Evolutionary conservation across 1,140 invertebrate species (phyloP).

Genomic region (Popillia japonica): DNA sequence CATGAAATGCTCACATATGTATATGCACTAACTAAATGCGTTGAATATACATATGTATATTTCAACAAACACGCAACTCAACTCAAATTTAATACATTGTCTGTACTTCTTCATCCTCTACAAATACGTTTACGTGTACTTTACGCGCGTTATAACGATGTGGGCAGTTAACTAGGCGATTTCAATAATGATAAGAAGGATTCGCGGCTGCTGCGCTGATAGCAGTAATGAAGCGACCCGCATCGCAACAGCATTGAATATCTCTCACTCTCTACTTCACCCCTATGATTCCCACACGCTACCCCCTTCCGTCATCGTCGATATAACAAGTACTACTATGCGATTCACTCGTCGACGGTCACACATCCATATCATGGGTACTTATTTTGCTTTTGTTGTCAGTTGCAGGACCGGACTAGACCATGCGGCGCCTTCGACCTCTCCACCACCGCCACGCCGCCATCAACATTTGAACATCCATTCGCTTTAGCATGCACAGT

Average conservation of each 20-base stretch:
- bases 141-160: too few relatives aligned
- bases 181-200: background rate
- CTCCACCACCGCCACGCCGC: background rate
- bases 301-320: too few relatives aligned
- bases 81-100: too few relatives aligned
- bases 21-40: too few relatives aligned
- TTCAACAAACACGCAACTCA: too few relatives aligned
- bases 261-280: background rate
- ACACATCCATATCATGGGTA: too few relatives aligned
- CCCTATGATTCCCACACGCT: background rate
- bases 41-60: too few relatives aligned
- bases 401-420: slow-evolving; percentile 44
- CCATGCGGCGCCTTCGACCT: slow-evolving; percentile 39
- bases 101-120: too few relatives aligned
- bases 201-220: background rate
- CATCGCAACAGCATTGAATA: background rate
- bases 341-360: too few relatives aligned
- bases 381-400: slow-evolving; percentile 36
- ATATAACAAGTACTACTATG: background rate
- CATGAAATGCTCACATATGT: too few relatives aligned
- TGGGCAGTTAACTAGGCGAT: slow-evolving; percentile 3
- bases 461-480: slow-evolving; percentile 1
- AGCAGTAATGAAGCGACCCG: background rate
- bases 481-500: slow-evolving; percentile 55
- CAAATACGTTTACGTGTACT: too few relatives aligned